Conservation (phyloP, 2,797 vertebrate species). For the Poecilia wingei region DNA sequence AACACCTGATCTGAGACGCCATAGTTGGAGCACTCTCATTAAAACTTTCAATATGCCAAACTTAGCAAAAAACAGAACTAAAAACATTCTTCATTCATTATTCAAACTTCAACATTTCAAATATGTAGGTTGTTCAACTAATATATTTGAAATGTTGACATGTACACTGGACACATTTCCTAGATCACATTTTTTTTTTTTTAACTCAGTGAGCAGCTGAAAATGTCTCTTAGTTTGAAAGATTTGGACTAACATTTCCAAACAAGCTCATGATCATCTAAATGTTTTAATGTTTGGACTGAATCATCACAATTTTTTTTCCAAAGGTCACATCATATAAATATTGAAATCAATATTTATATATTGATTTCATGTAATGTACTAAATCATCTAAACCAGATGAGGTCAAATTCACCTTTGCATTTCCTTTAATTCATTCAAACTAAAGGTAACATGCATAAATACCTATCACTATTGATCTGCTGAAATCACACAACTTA, state of each 20-base stretch:
- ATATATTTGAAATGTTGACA: too few relatives aligned
- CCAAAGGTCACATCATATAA: not conserved
- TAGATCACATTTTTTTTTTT: too few relatives aligned
- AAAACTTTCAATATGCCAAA: not conserved
- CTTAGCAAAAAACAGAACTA: not conserved
- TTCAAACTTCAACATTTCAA: not conserved
- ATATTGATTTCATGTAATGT: not conserved
- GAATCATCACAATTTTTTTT: not conserved
- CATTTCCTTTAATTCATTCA: not conserved
- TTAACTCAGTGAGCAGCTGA: too few relatives aligned
- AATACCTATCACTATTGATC: not conserved
- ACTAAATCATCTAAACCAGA: not conserved
- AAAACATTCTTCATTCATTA: too few relatives aligned
- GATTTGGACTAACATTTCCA: not conserved
- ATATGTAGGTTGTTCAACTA: not conserved
- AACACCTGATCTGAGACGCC: not conserved
- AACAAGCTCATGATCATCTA: too few relatives aligned
- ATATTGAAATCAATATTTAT: too few relatives aligned
- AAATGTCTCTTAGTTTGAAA: not conserved
- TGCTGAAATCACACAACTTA: not conserved
- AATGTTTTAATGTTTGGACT: not conserved
- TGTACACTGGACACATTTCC: too few relatives aligned
- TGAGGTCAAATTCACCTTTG: not conserved
- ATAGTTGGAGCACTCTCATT: not conserved
- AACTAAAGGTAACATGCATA: not conserved